phyloP scores from a whole-genome alignment of 1,140 invertebrate species.

The Ceratoteleas bidentatus region DNA sequence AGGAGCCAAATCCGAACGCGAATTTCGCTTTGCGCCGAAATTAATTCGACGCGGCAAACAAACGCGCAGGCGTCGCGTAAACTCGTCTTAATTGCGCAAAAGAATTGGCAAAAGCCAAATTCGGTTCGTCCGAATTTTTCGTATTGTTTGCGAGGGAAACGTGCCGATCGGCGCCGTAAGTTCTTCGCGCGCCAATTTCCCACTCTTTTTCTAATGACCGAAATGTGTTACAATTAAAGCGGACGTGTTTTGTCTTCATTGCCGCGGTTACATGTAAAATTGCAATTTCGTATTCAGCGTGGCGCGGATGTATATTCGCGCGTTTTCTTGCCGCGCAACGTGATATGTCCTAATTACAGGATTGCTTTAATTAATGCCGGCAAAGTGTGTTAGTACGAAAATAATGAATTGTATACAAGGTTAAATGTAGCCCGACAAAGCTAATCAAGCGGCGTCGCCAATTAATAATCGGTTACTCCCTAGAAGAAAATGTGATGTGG shows the following conservation, averaged over 20 bases:
- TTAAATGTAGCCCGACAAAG: conserved; percentile 39
- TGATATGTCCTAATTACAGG: conserved; percentile 51
- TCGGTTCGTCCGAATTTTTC: no score
- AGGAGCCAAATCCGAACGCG: no score
- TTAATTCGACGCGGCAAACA: no score
- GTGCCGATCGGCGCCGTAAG: no score
- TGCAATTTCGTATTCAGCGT: conserved; percentile 23
- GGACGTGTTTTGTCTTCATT: background rate
- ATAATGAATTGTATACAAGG: conserved; percentile 56
- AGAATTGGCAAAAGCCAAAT: no score
- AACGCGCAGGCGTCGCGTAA: no score
- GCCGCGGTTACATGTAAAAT: conserved; percentile 13
- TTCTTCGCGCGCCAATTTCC: no score
- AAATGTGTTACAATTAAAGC: background rate
- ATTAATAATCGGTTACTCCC: conserved; percentile 51
- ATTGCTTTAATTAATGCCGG: conserved; percentile 50
- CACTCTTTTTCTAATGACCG: background rate
- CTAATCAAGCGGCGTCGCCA: conserved; percentile 38
- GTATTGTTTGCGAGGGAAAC: background rate
- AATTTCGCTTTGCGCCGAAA: no score
- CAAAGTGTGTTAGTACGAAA: conserved; percentile 53
- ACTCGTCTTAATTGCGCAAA: no score
- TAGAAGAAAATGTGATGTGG: no score
- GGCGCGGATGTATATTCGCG: conserved; percentile 17
- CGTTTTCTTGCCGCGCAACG: conserved; percentile 42